Evolutionary conservation across 2,888 invertebrate genomes (phyloP).

Genomic region (Heliothis peltigera): DNA sequence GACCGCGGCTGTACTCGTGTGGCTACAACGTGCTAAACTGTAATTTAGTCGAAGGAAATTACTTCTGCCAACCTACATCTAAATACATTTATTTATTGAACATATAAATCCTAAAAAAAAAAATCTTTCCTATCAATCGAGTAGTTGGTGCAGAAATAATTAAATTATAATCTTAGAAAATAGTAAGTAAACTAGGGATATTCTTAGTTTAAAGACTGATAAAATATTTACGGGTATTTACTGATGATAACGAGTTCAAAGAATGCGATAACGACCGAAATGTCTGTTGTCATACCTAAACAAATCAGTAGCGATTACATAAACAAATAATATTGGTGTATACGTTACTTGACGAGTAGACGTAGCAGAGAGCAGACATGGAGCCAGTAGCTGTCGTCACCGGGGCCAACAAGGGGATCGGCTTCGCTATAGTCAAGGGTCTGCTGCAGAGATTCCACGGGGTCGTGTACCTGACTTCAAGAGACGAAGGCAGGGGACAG

Average conservation of each 20-base stretch:
- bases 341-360: conserved; percentile 11
- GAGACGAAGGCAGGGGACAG: conserved; percentile 70
- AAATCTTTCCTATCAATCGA: too few relatives aligned
- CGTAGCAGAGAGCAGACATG: conserved; percentile 24
- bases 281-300: not conserved
- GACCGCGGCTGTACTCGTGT: not conserved
- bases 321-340: not conserved
- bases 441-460: conserved; percentile 91
- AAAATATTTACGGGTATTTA: not conserved
- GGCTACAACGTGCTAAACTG: not conserved
- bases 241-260: not conserved
- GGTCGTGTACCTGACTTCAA: conserved; percentile 87
- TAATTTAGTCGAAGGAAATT: too few relatives aligned
- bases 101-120: too few relatives aligned
- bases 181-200: too few relatives aligned
- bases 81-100: too few relatives aligned
- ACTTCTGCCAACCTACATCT: too few relatives aligned
- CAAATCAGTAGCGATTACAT: not conserved
- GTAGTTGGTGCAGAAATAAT: too few relatives aligned
- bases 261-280: conserved; percentile 9
- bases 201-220: not conserved
- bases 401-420: conserved; percentile 92
- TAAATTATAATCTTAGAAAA: too few relatives aligned
- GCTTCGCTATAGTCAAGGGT: conserved; percentile 90
- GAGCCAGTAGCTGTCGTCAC: conserved; percentile 84